Base-by-base conservation (phyloP, 1,140 invertebrate genomes). In the Calliopsis andreniformis region DNA sequence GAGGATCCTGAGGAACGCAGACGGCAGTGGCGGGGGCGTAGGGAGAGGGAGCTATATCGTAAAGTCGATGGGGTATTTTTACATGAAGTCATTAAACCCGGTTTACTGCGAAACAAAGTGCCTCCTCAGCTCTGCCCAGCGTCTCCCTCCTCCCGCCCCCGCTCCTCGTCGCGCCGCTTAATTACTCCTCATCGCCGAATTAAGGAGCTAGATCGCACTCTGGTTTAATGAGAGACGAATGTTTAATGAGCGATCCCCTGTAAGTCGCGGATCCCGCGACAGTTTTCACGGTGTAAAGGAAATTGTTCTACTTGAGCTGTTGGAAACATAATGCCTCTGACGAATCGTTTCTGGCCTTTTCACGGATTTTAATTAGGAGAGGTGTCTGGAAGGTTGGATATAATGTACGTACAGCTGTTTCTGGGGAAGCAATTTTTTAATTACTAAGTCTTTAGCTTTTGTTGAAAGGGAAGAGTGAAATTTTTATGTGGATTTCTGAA, bases 61-160 rank as follows among this genome's bases (percentile, higher is more conserved):
- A 88, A 89, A 88, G 86, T 79, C 87, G 83, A 87, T 88, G 82
- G 86, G 86, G 82, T 88, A 89, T 87, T 87, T 87, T 84, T 87
- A 87, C 85, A 86, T 76, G 76, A 80, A 84, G 83, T 86, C 86
- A 80, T 87, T 87, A 87, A 87, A 86, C 70, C 73, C 62, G 79
- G 66, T 85, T 84, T 85, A 85, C 73, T 62, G 72, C 79, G 73
- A 84, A 85, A 87, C 85, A 86, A 85, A 87, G 83, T 81, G 76
- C 72, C 71, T 66, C 32, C 32, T 25, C 55, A 20, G 43, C 77
- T 61, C 77, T 71, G 42, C 28, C 28, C 35, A 53, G 18, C 25
- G 42, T 18, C 30, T 0, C 16, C 2, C 16, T 5, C 14, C 20
- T 16, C n/a, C 1, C 4, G 14, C 28, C 7, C 18, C 56, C 23